Base-by-base conservation (phyloP, 2,888 invertebrate genomes). In the Sesia bembeciformis region DNA sequence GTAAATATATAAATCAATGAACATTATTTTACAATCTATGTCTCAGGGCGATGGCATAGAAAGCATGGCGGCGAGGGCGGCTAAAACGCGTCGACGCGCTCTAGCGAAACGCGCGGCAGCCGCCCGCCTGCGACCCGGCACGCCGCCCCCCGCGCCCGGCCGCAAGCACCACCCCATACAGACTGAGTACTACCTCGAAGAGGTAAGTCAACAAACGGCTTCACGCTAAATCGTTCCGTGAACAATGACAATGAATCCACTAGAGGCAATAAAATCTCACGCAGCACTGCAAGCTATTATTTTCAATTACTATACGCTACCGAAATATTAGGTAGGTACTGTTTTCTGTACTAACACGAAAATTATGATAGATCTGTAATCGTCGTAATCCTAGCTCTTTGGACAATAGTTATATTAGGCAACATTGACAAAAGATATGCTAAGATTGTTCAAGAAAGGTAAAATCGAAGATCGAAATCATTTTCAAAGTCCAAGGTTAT, bases 161-260 rank as follows among this genome's bases (percentile, higher is more conserved):
- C 91, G 97, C 59, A 93, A 93, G 54, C 97, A 97, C 86, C 96
- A 95, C 67, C 93, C 94, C 59, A 93, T 97, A 51, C 98, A 98
- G 90, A 98, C 98, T 1, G 97, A 98, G 62, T 90, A 93, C 67
- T 97, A 95, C 76, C 91, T 98, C 56, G 97, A 97, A 80, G 97
- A 98, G 90, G 91, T 95, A 61, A 65, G 63, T 40, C 40, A 23
- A 52, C 5, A 8, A 3, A n/a, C 7, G 5, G 7, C 4, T 40
- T 7, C 40, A n/a, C 40, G 6, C 5, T 39, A 4, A 4, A 50
- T 43, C 38, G 6, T 23, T 40, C 6, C 23, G 23, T 23, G 23
- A 23, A 23, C 23, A 23, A 23, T 23, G 23, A 23, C 23, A 23
- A 23, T 23, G 23, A 23, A 23, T 23, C 1, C 23, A 23, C 23